Base-by-base conservation (phyloP, 2,888 invertebrate genomes). In the Zygaena filipendulae region DNA sequence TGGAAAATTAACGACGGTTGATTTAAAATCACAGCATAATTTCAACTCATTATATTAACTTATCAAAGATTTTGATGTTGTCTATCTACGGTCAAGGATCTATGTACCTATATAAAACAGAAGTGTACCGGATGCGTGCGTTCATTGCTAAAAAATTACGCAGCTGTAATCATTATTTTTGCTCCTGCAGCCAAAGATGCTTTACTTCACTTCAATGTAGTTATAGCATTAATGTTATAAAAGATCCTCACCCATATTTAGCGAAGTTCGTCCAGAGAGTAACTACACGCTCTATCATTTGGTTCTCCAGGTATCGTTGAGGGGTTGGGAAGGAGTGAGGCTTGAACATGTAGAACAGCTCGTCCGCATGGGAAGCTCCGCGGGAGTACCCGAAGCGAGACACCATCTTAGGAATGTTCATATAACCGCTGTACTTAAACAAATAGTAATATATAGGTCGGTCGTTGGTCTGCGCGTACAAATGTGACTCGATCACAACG, bases 231-330 rank as follows among this genome's bases (percentile, higher is more conserved):
- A 4, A 11, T n/a, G 2, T n/a, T 16, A 5, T 11, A 10, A 10
- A 22, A 9, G 9, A n/a, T 19, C 45, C 55, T 42, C 44, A 79
- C 79, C 63, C 53, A 40, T 62, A 70, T 40, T 79, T 79, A 2
- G 79, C 79, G 30, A 79, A 79, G 45, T 79, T 79, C 0, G 77
- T 77, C 77, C 77, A 79, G 39, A 79, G 42, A 4, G 61, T 66
- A 13, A 74, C 59, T 70, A 79, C 71, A 2, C 62, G 48, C 21
- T 49, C 46, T 23, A 68, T 59, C 70, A 74, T 74, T 2, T 39
- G 36, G 7, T 39, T 46, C 39, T 79, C 79, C 9, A 68, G 38
- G 21, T 49, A 51, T 10, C 59, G 49, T n/a, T 60, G 56, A 0
- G 72, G 68, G 21, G 72, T 32, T 1, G 74, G 75, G 24, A 77